Percentiles rank a stretch among this genome's conserved stretches.
Evolutionary conservation across 2,113 vertebrate genomes (phyloP).

Genomic region (Atlantisia rogersi): DNA sequence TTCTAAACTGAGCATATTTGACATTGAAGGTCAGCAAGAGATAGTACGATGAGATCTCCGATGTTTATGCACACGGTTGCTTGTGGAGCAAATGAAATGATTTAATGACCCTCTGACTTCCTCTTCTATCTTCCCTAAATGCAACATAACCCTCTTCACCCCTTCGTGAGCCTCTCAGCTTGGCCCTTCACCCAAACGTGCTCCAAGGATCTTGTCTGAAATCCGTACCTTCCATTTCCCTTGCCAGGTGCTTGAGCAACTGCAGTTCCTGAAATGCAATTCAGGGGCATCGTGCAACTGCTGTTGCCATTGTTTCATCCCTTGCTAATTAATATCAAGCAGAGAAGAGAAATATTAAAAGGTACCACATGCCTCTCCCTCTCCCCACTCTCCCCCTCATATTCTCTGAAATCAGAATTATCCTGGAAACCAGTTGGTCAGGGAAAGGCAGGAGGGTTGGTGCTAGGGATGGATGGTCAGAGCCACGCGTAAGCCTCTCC

Average conservation of each 20-base stretch:
- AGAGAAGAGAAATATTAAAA: constrained; percentile 5
- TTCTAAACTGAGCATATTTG: neutral
- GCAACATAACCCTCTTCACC: neutral
- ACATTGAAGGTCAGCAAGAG: constrained; percentile 2
- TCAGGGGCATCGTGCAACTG: neutral
- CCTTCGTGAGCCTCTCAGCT: neutral
- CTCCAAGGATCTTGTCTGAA: neutral
- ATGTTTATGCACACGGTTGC: neutral
- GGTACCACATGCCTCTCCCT: neutral
- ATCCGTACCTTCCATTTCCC: neutral
- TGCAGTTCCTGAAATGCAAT: constrained; percentile 13
- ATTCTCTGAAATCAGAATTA: neutral
- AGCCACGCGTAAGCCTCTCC: fast-evolving
- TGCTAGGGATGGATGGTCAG: neutral
- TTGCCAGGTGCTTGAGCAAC: neutral
- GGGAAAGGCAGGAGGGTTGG: neutral
- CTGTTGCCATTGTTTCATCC: constrained; percentile 3
- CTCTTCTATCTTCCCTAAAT: neutral
- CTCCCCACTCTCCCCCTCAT: too few relatives aligned
- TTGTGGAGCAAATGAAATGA: neutral
- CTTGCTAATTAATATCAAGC: neutral
- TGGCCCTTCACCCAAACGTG: neutral
- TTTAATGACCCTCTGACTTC: constrained; percentile 6
- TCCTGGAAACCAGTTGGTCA: neutral
- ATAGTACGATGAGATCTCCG: neutral